Evolutionary conservation across 2,797 vertebrate species (phyloP), one percentile per base, ranked within the genome.

Genomic region (Syndactyla subalaris): DNA sequence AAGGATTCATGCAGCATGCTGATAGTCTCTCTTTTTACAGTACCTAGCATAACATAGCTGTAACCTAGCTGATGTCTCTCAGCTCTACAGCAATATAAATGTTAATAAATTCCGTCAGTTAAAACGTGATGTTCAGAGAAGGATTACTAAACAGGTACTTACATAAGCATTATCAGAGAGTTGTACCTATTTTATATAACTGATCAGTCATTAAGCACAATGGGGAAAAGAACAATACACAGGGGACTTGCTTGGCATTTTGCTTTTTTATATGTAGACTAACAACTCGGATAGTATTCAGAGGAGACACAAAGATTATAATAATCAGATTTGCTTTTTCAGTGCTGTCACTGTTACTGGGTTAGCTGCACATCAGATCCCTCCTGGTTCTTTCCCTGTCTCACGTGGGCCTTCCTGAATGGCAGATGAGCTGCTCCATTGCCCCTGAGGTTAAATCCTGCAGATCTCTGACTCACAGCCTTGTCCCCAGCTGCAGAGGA

Each of bases 91-190:
- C 45, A 83, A 92, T 89, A 97, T 58, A 84, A 91, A 95, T 78
- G 48, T 86, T 93, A 96, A 95, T 92, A 95, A 95, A 95, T 86
- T 90, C 80, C 1, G 2, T 39, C 62, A 90, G 88, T 88, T 92
- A 92, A 94, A 94, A 65, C 29, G 21, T 85, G 87, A 41, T 30
- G 12, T 89, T 96, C 87, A 85, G 87, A 92, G 83, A 84, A 88
- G 58, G 58, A 95, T 93, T 95, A 91, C 89, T 92, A 93, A 96
- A 95, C 78, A 92, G 86, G 61, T 80, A 89, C 89, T 95, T 96
- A 89, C 78, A 89, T 83, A 94, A 92, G 75, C 68, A 68, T 88
- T 88, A 84, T 90, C 79, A 91, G 74, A 75, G 54, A 89, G 73
- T 81, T 92, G 85, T 75, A 92, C 62, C 27, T 95, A 59, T 85